Base-by-base conservation (phyloP, 2,797 vertebrate species). In the Chelonia mydas region DNA sequence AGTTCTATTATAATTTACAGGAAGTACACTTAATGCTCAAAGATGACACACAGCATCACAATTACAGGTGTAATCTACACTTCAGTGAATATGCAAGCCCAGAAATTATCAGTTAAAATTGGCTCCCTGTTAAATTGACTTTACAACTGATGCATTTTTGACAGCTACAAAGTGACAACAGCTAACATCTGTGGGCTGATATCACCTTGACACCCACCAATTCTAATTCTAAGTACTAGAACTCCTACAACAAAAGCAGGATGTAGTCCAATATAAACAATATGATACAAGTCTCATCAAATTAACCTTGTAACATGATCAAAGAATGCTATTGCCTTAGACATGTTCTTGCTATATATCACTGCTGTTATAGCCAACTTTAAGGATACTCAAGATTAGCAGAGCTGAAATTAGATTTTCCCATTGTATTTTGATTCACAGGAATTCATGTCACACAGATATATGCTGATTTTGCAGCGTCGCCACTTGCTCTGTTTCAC, bases 401-500 rank as follows among this genome's bases (percentile, higher is more conserved):
- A 47, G 23, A 76, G 25, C 45, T 28, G 27, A 76, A 47, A 76
- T 47, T 76, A 76, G 12, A 16, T 76, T 47, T 76, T 47, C 11
- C 12, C 25, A 28, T 47, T 76, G 74, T 47, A 23, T 76, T 45
- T 28, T 47, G 41, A 28, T 28, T 47, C 74, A 45, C 7, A 2
- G 45, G 41, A 76, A 45, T 28, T 15, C n/a, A 37, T 7, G 23
- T 27, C 21, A 28, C 37, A 47, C 11, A 76, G 25, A 27, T 13
- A 47, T 12, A 28, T 28, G 41, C 74, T 47, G 45, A 76, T 28
- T 47, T 47, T 76, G 74, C 45, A 16, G 45, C 5, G 2, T 49
- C 25, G 28, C 74, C 37, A 33, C 6, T 1, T 31, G 45, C 1
- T 19, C 54, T 2, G 28, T 1, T 68, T 83, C 27, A 10, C 1